Base-by-base conservation (phyloP, 2,797 vertebrate genomes). In the Arvicola amphibius region DNA sequence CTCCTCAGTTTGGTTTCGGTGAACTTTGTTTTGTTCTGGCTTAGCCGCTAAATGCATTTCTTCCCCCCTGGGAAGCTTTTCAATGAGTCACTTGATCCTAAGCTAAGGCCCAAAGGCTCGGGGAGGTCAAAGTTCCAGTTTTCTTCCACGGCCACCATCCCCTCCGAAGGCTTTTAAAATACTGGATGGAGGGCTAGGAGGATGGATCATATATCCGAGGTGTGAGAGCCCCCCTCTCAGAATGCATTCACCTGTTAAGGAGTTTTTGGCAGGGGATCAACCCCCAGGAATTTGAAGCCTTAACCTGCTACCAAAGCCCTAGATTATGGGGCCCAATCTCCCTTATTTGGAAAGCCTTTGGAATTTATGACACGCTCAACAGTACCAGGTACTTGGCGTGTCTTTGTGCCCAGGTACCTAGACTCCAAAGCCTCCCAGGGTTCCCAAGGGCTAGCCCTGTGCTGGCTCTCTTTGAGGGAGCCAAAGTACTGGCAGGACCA, bases 241-340 rank as follows among this genome's bases (percentile, higher is more conserved):
- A 73, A 65, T 1, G 7, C 6, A 0, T 21, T 95, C 78, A 81
- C 91, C 80, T 87, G 43, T 11, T 56, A 94, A 90, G 40, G 51
- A 77, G 86, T 32, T 83, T 87, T 85, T 76, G 92, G 94, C 94
- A 65, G 51, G 56, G 25, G 78, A 79, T 81, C 95, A 91, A n/a
- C 74, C 46, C 53, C 65, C 86, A 94, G 91, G 65, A 96, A 97
- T 88, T 21, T 73, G 74, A 97, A 93, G 67, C 76, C 78, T 83
- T 53, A n/a, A 59, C 32, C 86, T 85, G 61, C 74, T 86, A 61
- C 7, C 77, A 23, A 94, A 76, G 59, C 69, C n/a, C 73, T 69
- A 21, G 48, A 61, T 87, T 86, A 61, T 1, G 43, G 40, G 88
- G 23, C 80, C 89, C 93, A 86, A 19, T 13, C 12, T 78, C 46